Evolutionary conservation across 2,797 vertebrate species (phyloP).

Genomic region (Cercopithecus diana): DNA sequence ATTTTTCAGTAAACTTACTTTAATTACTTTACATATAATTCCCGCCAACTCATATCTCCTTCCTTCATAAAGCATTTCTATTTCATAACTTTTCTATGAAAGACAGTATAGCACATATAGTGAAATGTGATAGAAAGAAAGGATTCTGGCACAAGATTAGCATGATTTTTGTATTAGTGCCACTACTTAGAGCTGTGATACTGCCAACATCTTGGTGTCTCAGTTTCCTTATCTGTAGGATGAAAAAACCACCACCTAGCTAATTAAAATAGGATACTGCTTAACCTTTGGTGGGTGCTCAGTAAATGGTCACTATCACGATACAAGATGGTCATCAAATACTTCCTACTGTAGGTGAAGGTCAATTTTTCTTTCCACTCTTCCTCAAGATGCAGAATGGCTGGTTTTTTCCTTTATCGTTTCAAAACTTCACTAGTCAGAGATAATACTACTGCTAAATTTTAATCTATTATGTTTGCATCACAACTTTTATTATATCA

Average conservation of each 20-base stretch:
- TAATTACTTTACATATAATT: background rate
- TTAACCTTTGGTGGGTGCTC: background rate
- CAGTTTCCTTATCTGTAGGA: background rate
- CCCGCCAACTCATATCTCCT: background rate
- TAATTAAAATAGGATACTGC: background rate
- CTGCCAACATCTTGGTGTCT: background rate
- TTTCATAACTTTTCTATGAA: background rate
- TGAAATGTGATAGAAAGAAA: background rate
- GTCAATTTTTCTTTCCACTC: constrained; percentile 17
- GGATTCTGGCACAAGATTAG: background rate
- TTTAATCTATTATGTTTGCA: constrained; percentile 12
- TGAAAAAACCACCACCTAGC: background rate
- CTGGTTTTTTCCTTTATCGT: constrained; percentile 39
- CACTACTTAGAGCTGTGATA: constrained; percentile 8
- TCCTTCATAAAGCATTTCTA: background rate
- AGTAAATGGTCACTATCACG: background rate
- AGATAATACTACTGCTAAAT: background rate
- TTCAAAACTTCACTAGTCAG: constrained; percentile 28
- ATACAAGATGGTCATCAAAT: constrained; percentile 23
- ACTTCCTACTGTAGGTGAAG: constrained; percentile 36
- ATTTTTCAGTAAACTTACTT: background rate
- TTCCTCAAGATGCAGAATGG: constrained; percentile 27
- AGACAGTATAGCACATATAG: background rate
- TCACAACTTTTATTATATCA: background rate
- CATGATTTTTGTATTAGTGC: background rate